Conservation (phyloP, 2,888 invertebrate species). For the Portevinia maculata region DNA sequence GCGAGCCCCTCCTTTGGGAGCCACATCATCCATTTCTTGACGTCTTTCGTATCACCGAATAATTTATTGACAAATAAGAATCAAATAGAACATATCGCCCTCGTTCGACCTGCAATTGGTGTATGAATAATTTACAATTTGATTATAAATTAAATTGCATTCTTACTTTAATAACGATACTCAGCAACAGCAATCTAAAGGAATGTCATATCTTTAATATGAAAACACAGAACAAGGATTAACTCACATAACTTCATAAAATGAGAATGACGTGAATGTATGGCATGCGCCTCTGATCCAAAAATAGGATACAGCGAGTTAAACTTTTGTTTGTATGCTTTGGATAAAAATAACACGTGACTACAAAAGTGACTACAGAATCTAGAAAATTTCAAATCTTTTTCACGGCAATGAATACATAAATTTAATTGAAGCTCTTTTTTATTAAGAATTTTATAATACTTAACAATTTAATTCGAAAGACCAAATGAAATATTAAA, state of each 20-base stretch:
- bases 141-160: conserved; percentile 3
- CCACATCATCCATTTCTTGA: conserved; percentile 55
- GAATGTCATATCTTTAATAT: conserved; percentile 28
- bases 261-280: conserved; percentile 37
- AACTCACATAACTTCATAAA: conserved; percentile 26
- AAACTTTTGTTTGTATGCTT: conserved; percentile 13
- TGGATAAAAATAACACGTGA: conserved; percentile 11
- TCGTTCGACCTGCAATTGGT: conserved; percentile 17
- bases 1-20: conserved; percentile 61
- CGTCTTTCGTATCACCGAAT: conserved; percentile 17
- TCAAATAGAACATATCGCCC: conserved; percentile 24
- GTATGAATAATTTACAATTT: background rate
- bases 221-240: conserved; percentile 47
- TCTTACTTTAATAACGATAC: conserved; percentile 15
- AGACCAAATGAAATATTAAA: no score
- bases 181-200: conserved; percentile 8
- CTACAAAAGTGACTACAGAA: background rate
- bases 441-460: no score
- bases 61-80: conserved; percentile 31
- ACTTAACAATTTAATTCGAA: no score
- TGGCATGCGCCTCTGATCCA: conserved; percentile 55
- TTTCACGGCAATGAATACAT: no score
- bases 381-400: no score
- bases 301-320: conserved; percentile 62
- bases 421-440: no score